phyloP scores from a whole-genome alignment of 1,140 invertebrate species.

The Meteorus sp. region DNA sequence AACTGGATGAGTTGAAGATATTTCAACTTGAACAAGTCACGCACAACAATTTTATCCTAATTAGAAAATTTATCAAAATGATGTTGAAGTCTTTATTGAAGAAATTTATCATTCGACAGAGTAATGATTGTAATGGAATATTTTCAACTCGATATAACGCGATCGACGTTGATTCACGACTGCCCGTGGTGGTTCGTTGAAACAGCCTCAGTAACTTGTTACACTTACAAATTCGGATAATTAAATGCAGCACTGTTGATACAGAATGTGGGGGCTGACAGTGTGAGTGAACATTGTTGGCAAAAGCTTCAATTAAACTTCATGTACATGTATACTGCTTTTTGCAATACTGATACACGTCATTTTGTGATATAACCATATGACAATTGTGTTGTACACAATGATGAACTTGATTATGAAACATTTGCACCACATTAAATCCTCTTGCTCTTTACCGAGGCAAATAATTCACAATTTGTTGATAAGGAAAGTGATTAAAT shows the following conservation, averaged over 20 bases:
- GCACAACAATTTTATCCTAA: no score
- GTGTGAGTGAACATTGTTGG: slow-evolving; percentile 9
- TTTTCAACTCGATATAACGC: slow-evolving; percentile 6
- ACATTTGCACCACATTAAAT: neutral
- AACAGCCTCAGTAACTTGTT: neutral
- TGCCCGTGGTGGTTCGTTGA: slow-evolving; percentile 2
- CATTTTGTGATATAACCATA: slow-evolving; percentile 14
- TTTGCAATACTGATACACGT: no score
- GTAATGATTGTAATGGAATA: neutral
- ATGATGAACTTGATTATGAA: slow-evolving; percentile 16
- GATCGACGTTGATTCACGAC: slow-evolving; percentile 12
- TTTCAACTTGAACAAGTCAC: no score
- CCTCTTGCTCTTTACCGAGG: neutral
- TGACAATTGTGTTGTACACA: slow-evolving; percentile 9
- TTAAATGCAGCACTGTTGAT: slow-evolving; percentile 2
- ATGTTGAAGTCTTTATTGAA: neutral
- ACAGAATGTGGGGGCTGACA: slow-evolving; percentile 13
- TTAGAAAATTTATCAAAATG: no score
- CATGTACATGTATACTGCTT: no score
- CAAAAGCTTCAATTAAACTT: slow-evolving; percentile 22
- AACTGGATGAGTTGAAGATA: no score
- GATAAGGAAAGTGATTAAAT: neutral
- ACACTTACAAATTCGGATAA: slow-evolving; percentile 5
- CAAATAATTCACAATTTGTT: neutral
- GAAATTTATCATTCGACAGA: neutral